These are phyloP conservation scores for Bombus waltoni DNA, from an alignment of 1,140 invertebrate genomes.

Conservation along the genomic window DNA sequence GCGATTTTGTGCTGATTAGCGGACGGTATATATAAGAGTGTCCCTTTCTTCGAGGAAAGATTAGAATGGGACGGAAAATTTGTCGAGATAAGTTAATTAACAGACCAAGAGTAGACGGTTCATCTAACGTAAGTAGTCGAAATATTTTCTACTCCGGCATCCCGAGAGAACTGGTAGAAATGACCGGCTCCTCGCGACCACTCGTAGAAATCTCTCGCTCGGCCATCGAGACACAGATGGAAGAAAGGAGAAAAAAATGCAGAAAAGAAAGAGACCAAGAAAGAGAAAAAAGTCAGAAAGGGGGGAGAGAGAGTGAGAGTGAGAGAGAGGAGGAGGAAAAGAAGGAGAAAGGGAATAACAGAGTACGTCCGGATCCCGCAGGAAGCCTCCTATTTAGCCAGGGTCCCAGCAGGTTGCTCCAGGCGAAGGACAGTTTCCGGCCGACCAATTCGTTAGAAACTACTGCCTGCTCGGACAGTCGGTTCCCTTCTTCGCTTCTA, in stretches of 20 bases:
- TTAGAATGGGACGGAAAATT: neutral
- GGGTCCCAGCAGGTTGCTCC: conserved; percentile 52
- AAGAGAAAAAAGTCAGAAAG: neutral
- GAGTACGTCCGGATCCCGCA: conserved; percentile 27
- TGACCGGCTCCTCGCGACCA: neutral
- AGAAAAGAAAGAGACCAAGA: neutral
- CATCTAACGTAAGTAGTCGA: neutral
- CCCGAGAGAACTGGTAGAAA: neutral
- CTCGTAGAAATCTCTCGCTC: neutral
- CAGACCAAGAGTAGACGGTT: too few relatives aligned
- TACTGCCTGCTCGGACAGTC: conserved; percentile 51
- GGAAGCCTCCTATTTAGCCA: conserved; percentile 53
- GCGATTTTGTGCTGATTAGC: neutral
- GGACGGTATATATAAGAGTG: neutral
- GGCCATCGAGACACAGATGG: neutral
- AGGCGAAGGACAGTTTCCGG: conserved; percentile 59
- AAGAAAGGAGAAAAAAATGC: neutral
- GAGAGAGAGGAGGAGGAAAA: neutral
- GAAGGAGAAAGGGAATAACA: conserved; percentile 29
- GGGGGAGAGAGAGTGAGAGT: neutral
- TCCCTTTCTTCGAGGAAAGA: rapidly evolving
- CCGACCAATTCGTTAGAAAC: conserved; percentile 74
- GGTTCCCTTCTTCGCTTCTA: conserved; percentile 44
- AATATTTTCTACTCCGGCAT: conserved; percentile 4
- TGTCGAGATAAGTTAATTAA: conserved; percentile 8